Evolutionary conservation across 2,888 invertebrate species (phyloP).

Genomic region (Protonemura montana): DNA sequence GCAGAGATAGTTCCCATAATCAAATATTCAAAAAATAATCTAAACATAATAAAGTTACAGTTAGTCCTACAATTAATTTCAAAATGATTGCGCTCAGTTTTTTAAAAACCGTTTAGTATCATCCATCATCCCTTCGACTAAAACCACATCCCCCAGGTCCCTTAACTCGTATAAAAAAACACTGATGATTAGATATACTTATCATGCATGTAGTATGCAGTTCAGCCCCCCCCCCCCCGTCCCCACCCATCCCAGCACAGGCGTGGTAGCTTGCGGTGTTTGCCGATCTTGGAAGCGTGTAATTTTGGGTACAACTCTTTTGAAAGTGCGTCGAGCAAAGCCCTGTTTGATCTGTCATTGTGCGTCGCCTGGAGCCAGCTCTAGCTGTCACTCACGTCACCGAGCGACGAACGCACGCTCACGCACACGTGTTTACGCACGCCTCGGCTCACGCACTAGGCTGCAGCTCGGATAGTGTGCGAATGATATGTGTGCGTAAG

Average conservation of each 20-base stretch:
- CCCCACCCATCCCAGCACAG: neutral
- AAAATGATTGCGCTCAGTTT: neutral
- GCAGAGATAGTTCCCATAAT: neutral
- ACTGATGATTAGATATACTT: neutral
- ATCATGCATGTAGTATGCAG: slow-evolving; percentile 20
- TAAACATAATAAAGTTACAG: neutral
- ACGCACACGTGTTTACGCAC: slow-evolving; percentile 28
- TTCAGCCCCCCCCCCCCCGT: too few species aligned
- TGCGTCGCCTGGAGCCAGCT: neutral
- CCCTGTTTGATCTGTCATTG: slow-evolving; percentile 36
- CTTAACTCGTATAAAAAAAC: slow-evolving; percentile 14
- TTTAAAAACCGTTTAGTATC: neutral
- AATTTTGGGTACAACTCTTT: slow-evolving; percentile 35
- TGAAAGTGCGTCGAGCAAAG: neutral
- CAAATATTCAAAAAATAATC: neutral
- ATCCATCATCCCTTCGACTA: neutral
- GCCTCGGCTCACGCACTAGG: slow-evolving; percentile 29
- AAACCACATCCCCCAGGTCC: neutral
- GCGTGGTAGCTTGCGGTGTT: slow-evolving; percentile 17
- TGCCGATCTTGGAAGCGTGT: slow-evolving; percentile 28
- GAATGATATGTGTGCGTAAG: slow-evolving; percentile 14
- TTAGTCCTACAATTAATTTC: neutral
- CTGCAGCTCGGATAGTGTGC: neutral
- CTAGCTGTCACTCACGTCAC: slow-evolving; percentile 31
- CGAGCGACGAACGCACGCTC: neutral